Base-by-base conservation (phyloP, 1,140 invertebrate species). In the Tribolium madens region DNA sequence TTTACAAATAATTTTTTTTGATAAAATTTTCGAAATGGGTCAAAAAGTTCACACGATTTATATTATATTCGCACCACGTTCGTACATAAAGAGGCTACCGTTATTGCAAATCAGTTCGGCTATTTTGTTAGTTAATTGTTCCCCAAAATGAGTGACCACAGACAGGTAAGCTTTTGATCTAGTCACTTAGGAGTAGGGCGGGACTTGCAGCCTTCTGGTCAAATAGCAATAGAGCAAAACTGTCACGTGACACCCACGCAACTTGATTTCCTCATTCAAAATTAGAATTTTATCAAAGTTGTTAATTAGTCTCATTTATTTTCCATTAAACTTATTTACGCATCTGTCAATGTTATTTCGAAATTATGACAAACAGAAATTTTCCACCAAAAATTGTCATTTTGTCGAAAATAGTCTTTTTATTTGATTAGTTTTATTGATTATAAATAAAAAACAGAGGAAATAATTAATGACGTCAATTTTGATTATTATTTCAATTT, bases 21-120 rank as follows among this genome's bases (percentile, higher is more conserved):
- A 64, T 64, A 31, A 64, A 2, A 33, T 64, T 64, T 64, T 64
- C 57, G 57, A 64, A 64, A 64, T 33, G 14, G 57, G 9, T 64
- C 57, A 64, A 36, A 33, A 64, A 26, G 57, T 4, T 42, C 36
- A 7, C 36, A n/a, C 36, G 9, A 42, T 10, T 42, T n/a, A n/a
- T 42, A 42, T 42, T 42, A 42, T 4, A 42, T 5, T 26, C 21
- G 21, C 21, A 26, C 21, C n/a, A n/a, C n/a, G n/a, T 31, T 31
- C 26, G 6, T 31, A 31, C 2, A 31, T 31, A 31, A 31, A 31
- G 6, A 6, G 6, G 6, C 26, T 3, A 6, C 26, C 26, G 36
- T 42, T n/a, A 36, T 2, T 42, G 36, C 36, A 42, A 42, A 10
- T 42, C 36, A 42, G 36, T 42, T 42, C 9, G 6, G n/a, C 36